Base-by-base conservation (phyloP, 2,888 invertebrate species). In the Trichogramma dendrolimi region DNA sequence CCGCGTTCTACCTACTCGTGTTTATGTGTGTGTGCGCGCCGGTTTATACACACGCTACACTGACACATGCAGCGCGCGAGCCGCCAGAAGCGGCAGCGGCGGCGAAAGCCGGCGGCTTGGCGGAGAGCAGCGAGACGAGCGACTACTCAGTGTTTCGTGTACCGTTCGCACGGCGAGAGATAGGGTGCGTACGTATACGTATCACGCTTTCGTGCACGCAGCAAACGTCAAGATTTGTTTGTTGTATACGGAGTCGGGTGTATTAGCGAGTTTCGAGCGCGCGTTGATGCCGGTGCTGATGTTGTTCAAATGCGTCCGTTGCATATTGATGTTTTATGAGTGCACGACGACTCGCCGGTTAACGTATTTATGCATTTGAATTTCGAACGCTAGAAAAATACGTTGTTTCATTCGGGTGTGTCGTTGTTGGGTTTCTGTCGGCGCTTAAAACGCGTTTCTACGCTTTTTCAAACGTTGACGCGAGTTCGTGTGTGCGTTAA, bases 121-220 rank as follows among this genome's bases (percentile, higher is more conserved):
- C 11, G 8, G 27, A 7, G 51, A 44, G 27, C 8, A 44, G 38
- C n/a, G 50, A 44, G 44, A 11, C 40, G 47, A 39, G 58, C 54
- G 40, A 38, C 39, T 47, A 39, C 48, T 56, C 56, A 47, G 47
- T 61, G 42, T 47, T 10, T 57, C 61, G 61, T 57, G 56, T 53
- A 57, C 61, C 57, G 56, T 57, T 61, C 14, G 48, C 39, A n/a
- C 6, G 11, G 46, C 40, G 6, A 46, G 48, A 4, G 40, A 5
- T 10, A 44, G 5, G 54, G 8, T 8, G 5, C 14, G 27, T 41
- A 39, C 14, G 27, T 4, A 41, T n/a, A 52, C 38, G n/a, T 10
- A 11, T 2, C 27, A 27, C 27, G 3, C 27, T 27, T 40, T 40
- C 7, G 10, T 6, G 4, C 11, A 11, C 39, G 11, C 10, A 46